A percentile compares a stretch with the other conserved stretches of the same genome.
These are phyloP conservation scores for Nettapus auritus DNA, from an alignment of 2,113 vertebrate genomes.

Conservation along the genomic window DNA sequence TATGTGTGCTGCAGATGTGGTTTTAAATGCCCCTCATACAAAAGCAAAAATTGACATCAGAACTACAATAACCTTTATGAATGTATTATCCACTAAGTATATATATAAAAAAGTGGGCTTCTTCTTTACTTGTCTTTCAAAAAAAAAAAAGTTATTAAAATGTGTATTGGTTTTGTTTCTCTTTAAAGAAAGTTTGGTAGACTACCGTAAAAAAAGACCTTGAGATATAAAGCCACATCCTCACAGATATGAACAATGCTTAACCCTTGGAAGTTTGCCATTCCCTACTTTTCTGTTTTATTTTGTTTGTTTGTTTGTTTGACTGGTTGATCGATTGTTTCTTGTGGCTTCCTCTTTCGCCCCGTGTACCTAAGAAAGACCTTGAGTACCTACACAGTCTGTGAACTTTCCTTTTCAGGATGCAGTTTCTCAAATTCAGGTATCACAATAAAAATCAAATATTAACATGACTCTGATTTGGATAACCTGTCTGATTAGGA, in stretches of 20 bases:
- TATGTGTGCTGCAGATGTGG: not conserved
- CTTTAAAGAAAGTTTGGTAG: not conserved
- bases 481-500: not conserved
- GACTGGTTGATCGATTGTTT: too few species aligned
- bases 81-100: not conserved
- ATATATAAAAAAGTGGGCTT: not conserved
- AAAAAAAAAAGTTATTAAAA: not conserved
- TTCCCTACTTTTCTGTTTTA: not conserved
- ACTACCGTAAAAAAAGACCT: not conserved
- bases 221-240: not conserved
- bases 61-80: not conserved
- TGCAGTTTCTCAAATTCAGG: not conserved
- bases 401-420: not conserved
- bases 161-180: not conserved
- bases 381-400: not conserved
- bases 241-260: not conserved
- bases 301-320: too few species aligned
- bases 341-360: not conserved
- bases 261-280: not conserved
- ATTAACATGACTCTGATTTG: not conserved
- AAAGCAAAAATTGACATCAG: not conserved
- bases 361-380: not conserved
- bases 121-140: not conserved
- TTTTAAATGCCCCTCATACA: not conserved
- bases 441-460: not conserved